Evolutionary conservation across 2,888 invertebrate species (phyloP), one percentile per base, ranked within the genome.

Genomic region (Pterobdella sp.): DNA sequence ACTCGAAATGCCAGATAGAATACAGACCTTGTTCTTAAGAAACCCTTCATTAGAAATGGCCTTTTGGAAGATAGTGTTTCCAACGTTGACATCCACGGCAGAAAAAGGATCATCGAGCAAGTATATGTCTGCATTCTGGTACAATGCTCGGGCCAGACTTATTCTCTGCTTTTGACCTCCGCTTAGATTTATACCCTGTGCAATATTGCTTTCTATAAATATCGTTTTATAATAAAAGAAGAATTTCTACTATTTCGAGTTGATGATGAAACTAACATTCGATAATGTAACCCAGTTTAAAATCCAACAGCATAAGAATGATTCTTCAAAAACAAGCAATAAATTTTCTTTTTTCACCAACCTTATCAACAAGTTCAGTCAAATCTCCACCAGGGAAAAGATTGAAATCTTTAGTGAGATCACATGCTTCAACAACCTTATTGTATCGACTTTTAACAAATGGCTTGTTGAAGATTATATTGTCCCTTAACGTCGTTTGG

Each of bases 281-380:
- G n/a, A n/a, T n/a, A n/a, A n/a, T n/a, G n/a, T n/a, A n/a, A n/a
- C n/a, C n/a, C n/a, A n/a, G n/a, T n/a, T n/a, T n/a, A n/a, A n/a
- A n/a, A n/a, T n/a, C n/a, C n/a, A n/a, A n/a, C n/a, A n/a, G n/a
- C n/a, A n/a, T n/a, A n/a, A n/a, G n/a, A n/a, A n/a, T n/a, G n/a
- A n/a, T n/a, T n/a, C n/a, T n/a, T n/a, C n/a, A n/a, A n/a, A n/a
- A n/a, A n/a, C n/a, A n/a, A n/a, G n/a, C n/a, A n/a, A n/a, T n/a
- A n/a, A n/a, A n/a, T n/a, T n/a, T n/a, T n/a, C n/a, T 22, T 42
- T 22, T 22, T 42, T 22, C 49, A 42, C 49, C 49, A 7, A 82
- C 82, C 85, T 96, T 97, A 85, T 98, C 97, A 75, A 97, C 98
- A 78, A 98, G 97, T 87, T 98, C 97, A 0, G 97, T 98, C 81